Evolutionary conservation across 2,888 invertebrate species (phyloP).

Genomic region (Crematogaster levior): DNA sequence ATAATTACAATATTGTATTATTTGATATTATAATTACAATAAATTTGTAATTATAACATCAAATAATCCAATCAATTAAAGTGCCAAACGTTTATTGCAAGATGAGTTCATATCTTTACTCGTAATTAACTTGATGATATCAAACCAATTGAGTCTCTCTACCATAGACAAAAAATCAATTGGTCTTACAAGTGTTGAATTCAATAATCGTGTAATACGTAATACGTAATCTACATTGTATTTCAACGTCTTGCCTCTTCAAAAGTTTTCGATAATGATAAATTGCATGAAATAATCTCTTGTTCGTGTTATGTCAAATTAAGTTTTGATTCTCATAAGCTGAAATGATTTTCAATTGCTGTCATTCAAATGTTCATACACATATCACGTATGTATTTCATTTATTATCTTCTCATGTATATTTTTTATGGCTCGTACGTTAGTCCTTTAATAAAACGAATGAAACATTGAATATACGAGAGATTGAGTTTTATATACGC

Average conservation of each 20-base stretch:
- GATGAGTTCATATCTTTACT: conserved; percentile 56
- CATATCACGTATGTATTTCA: neutral
- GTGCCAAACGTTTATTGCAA: conserved; percentile 61
- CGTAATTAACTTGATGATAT: conserved; percentile 72
- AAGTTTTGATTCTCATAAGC: neutral
- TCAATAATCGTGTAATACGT: neutral
- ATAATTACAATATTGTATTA: too few relatives aligned
- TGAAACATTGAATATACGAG: conserved; percentile 18
- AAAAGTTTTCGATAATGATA: conserved; percentile 15
- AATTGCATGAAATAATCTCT: neutral
- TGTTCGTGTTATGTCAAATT: neutral
- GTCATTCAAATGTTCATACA: neutral
- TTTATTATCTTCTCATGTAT: conserved; percentile 17
- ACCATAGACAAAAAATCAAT: conserved; percentile 21
- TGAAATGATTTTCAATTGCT: too few relatives aligned
- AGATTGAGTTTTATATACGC: conserved; percentile 44
- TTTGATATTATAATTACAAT: too few relatives aligned
- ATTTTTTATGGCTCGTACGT: conserved; percentile 3
- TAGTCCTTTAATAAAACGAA: conserved; percentile 30
- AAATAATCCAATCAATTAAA: conserved; percentile 75
- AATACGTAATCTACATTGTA: neutral
- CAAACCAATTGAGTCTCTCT: conserved; percentile 68
- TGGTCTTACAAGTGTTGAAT: neutral
- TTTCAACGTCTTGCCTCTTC: neutral
- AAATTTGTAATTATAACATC: conserved; percentile 72